Evolutionary conservation across 2,797 vertebrate species (phyloP).

Genomic region (Perdix hodgsoniae): DNA sequence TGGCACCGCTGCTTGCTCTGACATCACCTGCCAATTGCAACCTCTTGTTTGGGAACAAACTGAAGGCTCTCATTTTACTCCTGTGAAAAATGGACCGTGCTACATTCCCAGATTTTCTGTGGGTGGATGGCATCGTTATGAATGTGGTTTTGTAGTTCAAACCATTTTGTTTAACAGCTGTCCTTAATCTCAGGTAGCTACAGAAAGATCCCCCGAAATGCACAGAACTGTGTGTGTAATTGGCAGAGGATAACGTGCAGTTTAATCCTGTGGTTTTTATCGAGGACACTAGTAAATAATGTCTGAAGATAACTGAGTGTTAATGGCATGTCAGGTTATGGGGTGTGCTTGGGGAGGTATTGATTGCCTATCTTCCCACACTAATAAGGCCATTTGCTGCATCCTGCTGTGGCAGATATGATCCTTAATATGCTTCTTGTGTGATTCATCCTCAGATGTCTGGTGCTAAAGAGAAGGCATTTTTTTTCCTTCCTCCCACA

Average conservation of each 20-base stretch:
- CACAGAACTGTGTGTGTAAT: neutral
- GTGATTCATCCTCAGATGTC: conserved; percentile 52
- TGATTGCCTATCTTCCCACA: conserved; percentile 2
- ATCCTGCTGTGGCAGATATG: conserved; percentile 37
- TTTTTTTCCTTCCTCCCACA: neutral
- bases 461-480: conserved; percentile 16
- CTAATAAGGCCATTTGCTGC: conserved; percentile 17
- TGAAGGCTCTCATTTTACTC: conserved; percentile 1
- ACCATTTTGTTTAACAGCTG: conserved; percentile 20
- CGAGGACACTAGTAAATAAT: conserved; percentile 25
- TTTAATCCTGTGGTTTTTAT: neutral
- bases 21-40: conserved; percentile 22
- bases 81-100: conserved; percentile 22
- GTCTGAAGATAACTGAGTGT: neutral
- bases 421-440: conserved; percentile 39
- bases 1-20: conserved; percentile 32
- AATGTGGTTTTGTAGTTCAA: conserved; percentile 29
- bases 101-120: conserved; percentile 39
- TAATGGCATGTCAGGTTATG: neutral
- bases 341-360: conserved; percentile 13
- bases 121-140: conserved; percentile 8
- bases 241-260: neutral
- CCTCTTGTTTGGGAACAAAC: neutral
- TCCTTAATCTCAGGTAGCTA: neutral
- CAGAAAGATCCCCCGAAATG: neutral